Evolutionary conservation across 1,140 invertebrate species (phyloP), one percentile per base, ranked within the genome.

Genomic region (Anthonomus grandis): DNA sequence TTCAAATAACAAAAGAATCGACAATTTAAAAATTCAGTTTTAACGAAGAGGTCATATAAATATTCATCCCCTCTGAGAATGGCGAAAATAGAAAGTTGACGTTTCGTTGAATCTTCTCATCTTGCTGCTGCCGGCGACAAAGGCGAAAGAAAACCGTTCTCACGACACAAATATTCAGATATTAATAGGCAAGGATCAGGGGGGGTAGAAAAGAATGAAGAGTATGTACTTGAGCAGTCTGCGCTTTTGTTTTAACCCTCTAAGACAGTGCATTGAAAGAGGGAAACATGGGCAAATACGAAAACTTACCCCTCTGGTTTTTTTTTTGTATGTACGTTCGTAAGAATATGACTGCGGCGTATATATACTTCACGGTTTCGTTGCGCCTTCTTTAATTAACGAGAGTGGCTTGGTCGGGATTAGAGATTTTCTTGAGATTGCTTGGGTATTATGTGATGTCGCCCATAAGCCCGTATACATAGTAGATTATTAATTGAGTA

Each of bases 171-270:
- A 61, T 60, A 57, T 59, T 64, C 54, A 62, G 60, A 65, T 63
- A 65, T 65, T 65, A 65, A 65, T 65, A 65, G 62, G 64, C 48
- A 58, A 49, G 60, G 53, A 34, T 54, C 50, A 19, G 50, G 38
- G 39, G 25, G 24, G 15, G 31, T 50, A 34, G 36, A 38, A 46
- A 55, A 46, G 34, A 50, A 55, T 23, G 46, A 51, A 59, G 54
- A 63, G 64, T 49, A 65, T 47, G 50, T 52, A 63, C 64, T 65
- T 65, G 58, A 65, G 64, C 64, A 65, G 64, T 65, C 64, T 65
- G 57, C 55, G 34, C 61, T 52, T 65, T 65, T 65, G 64, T 65
- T 65, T 65, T 59, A 55, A 54, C 64, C 61, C 64, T 65, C 55
- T 65, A 65, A 65, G 64, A 65, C 49, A 55, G 62, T 60, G 60